Conservation (phyloP, 2,888 invertebrate genomes). For the Meganola albula region DNA sequence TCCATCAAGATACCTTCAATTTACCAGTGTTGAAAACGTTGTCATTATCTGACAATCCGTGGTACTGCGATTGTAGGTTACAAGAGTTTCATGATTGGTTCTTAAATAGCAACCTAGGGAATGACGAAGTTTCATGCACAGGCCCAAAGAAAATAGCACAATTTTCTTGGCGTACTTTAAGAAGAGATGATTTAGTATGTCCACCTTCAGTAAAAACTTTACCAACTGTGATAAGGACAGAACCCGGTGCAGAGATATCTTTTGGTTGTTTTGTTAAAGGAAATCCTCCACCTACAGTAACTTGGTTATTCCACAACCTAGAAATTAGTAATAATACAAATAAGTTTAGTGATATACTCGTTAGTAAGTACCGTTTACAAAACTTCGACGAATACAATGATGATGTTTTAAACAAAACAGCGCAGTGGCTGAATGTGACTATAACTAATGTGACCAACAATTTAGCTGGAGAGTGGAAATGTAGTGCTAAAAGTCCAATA, state of each 20-base stretch:
- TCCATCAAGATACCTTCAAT: conserved; percentile 73
- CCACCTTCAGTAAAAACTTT: conserved; percentile 82
- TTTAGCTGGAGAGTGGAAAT: conserved; percentile 91
- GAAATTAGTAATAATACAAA: conserved; percentile 51
- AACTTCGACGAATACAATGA: conserved; percentile 58
- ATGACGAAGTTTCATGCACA: conserved; percentile 83
- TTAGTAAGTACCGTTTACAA: conserved; percentile 46
- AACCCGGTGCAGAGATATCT: conserved; percentile 88
- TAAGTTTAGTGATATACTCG: conserved; percentile 49
- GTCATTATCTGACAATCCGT: conserved; percentile 89
- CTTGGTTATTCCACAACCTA: conserved; percentile 86
- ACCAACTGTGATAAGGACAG: conserved; percentile 80
- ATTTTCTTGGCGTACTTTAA: conserved; percentile 85
- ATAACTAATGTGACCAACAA: conserved; percentile 88
- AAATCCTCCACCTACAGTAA: conserved; percentile 87
- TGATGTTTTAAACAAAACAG: conserved; percentile 66
- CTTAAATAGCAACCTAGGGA: conserved; percentile 85
- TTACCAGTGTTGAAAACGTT: conserved; percentile 83
- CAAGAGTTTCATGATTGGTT: conserved; percentile 91
- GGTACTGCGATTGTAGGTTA: conserved; percentile 93
- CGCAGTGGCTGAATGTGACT: conserved; percentile 88
- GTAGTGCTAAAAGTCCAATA: conserved; percentile 84
- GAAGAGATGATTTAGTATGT: conserved; percentile 87
- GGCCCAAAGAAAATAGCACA: conserved; percentile 82
- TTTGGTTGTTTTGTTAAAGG: conserved; percentile 88